Conservation (phyloP, 2,797 vertebrate species). For the Sandelia bainsii region DNA sequence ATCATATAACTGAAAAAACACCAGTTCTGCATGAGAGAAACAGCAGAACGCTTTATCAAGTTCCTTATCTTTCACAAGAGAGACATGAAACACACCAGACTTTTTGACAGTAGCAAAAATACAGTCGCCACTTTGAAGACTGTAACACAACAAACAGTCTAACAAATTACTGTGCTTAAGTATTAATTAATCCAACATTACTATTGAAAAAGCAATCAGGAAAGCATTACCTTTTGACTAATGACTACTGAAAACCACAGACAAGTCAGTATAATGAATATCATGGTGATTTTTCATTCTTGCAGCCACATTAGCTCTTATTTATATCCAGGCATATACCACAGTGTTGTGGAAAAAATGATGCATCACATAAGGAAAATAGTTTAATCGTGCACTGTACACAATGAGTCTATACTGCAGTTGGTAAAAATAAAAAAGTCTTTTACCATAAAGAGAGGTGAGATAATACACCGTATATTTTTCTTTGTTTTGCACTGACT, state of each 20-base stretch:
- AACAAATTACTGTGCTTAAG: conserved; percentile 36
- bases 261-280: conserved; percentile 20
- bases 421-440: neutral
- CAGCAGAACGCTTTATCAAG: neutral
- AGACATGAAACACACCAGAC: neutral
- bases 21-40: neutral
- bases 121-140: neutral
- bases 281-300: conserved; percentile 28
- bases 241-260: conserved; percentile 35
- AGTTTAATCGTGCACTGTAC: neutral
- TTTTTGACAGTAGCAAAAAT: neutral
- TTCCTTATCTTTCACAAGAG: conserved; percentile 6
- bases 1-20: too few species aligned
- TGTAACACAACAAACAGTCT: conserved; percentile 15
- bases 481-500: neutral
- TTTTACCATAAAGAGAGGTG: neutral
- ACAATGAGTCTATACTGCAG: neutral
- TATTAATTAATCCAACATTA: conserved; percentile 46
- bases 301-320: conserved; percentile 11
- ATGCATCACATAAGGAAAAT: neutral
- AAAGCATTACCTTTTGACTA: conserved; percentile 48
- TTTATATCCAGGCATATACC: neutral
- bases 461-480: neutral
- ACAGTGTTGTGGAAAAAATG: conserved; percentile 4
- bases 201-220: conserved; percentile 42